phyloP scores from a whole-genome alignment of 2,888 invertebrate species.

The Eilema caniola region DNA sequence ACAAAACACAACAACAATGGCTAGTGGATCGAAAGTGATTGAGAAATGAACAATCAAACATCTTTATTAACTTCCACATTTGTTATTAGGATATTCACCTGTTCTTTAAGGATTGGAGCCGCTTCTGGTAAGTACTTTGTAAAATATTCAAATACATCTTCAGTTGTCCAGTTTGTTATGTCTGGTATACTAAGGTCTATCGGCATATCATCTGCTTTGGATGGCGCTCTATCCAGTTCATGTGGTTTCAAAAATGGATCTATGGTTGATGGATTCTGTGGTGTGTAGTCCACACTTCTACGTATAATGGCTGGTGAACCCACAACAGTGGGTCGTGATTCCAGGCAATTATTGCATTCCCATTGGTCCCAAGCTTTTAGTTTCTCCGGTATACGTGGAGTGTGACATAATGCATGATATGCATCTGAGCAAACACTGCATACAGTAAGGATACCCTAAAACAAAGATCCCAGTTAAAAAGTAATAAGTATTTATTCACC shows the following conservation, averaged over 20 bases:
- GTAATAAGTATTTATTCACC: neutral
- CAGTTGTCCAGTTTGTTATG: conserved; percentile 93
- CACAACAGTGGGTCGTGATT: conserved; percentile 72
- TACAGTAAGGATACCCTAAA: conserved; percentile 90
- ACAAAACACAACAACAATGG: no score
- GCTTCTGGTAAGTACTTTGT: conserved; percentile 92
- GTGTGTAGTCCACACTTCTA: conserved; percentile 66
- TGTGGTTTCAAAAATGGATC: conserved; percentile 82
- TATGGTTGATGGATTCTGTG: conserved; percentile 60
- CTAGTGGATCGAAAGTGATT: no score
- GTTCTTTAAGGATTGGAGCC: conserved; percentile 93
- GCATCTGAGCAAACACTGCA: conserved; percentile 95
- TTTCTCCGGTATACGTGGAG: conserved; percentile 88
- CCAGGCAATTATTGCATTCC: conserved; percentile 90
- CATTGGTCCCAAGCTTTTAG: conserved; percentile 88
- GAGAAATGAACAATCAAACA: no score
- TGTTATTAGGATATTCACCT: conserved; percentile 82
- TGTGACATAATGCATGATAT: conserved; percentile 94
- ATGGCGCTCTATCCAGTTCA: conserved; percentile 77
- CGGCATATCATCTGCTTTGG: conserved; percentile 75
- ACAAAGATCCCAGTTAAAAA: conserved; percentile 22
- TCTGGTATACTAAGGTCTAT: conserved; percentile 92
- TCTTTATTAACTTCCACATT: no score
- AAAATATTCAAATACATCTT: conserved; percentile 94
- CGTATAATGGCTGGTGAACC: conserved; percentile 74